Evolutionary conservation across 2,797 vertebrate genomes (phyloP).

Genomic region (Xiphophorus birchmanni): DNA sequence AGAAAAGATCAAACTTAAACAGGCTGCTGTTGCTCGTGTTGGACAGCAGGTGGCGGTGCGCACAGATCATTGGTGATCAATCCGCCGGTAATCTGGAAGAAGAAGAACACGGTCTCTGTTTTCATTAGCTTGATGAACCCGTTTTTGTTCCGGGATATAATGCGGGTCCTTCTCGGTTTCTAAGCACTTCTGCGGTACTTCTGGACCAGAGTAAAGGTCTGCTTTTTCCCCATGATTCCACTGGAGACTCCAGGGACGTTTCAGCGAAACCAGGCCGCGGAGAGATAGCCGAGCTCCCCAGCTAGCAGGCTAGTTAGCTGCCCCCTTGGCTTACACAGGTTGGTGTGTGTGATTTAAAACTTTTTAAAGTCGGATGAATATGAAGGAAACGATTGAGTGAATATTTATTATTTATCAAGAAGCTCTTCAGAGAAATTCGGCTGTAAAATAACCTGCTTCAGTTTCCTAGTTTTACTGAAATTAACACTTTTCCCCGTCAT

Average conservation of each 20-base stretch:
- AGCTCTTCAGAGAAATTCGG: neutral
- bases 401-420: accelerated
- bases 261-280: neutral
- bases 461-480: neutral
- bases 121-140: neutral
- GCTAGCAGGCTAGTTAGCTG: constrained; percentile 29
- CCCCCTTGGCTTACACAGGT: neutral
- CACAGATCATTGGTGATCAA: neutral
- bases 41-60: neutral
- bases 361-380: accelerated
- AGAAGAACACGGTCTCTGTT: neutral
- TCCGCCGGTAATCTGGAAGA: neutral
- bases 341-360: accelerated
- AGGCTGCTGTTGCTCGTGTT: neutral
- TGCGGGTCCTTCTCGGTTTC: neutral
- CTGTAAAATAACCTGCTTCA: accelerated
- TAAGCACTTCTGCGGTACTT: neutral
- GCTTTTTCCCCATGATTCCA: neutral
- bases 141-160: neutral
- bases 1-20: neutral
- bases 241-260: neutral
- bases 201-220: neutral
- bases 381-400: accelerated
- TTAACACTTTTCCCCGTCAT: neutral
- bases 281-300: constrained; percentile 24